Percentiles rank a stretch among this genome's conserved stretches.
These are phyloP conservation scores for Macroglossus sobrinus DNA, from an alignment of 2,113 vertebrate genomes.

Conservation along the genomic window DNA sequence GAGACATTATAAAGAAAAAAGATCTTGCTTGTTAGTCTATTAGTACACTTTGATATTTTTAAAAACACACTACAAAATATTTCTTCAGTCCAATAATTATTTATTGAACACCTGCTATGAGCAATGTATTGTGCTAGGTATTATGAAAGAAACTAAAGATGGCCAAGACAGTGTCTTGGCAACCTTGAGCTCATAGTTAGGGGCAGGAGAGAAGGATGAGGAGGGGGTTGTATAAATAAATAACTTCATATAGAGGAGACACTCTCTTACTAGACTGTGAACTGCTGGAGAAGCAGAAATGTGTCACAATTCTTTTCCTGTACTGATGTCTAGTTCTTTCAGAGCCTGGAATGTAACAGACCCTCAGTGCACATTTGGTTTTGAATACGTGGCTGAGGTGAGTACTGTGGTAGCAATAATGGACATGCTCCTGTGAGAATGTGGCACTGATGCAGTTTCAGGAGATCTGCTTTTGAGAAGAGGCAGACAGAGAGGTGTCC, in stretches of 20 bases:
- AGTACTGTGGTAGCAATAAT: background rate
- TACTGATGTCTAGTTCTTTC: background rate
- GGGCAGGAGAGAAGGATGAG: background rate
- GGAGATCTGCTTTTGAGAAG: background rate
- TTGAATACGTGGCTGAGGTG: background rate
- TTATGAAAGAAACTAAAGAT: background rate
- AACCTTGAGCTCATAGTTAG: background rate
- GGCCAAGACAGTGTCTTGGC: background rate
- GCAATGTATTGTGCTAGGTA: background rate
- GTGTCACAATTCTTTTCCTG: background rate
- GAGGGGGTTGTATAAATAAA: background rate
- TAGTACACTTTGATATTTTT: constrained; percentile 51
- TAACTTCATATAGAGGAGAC: background rate
- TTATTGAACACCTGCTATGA: background rate
- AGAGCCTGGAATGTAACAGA: background rate
- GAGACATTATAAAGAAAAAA: constrained; percentile 68
- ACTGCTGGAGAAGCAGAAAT: background rate
- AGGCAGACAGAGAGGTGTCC: background rate
- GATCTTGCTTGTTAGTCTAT: constrained; percentile 61
- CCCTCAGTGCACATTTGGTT: background rate
- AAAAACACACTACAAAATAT: constrained; percentile 34
- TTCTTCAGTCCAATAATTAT: background rate
- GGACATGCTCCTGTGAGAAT: background rate
- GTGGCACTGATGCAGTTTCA: background rate
- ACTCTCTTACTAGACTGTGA: background rate